Base-by-base conservation (phyloP, 2,888 invertebrate species). In the Tetropium fuscum region DNA sequence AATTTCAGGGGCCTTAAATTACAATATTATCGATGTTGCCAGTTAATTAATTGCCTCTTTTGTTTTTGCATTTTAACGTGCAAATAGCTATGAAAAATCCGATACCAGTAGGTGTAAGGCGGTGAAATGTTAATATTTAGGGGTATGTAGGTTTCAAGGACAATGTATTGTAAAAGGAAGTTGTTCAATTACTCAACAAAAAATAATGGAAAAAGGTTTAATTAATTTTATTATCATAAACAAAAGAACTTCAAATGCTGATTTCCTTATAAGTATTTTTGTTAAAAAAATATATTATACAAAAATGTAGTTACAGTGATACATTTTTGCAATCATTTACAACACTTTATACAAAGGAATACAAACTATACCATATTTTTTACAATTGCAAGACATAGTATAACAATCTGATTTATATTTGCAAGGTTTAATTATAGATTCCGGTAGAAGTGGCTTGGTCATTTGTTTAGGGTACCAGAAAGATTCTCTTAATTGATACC, bases 321-420 rank as follows among this genome's bases (percentile, higher is more conserved):
- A n/a, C n/a, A n/a, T n/a, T n/a, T 43, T 18, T 19, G 22, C 43
- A 40, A 3, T 40, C 8, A 8, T 40, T 11, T 15, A 15, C 16
- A 8, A 40, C 16, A 8, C 36, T 16, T 36, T 36, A 8, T 18
- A 11, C 49, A 32, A 48, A 30, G 16, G 3, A 18, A 48, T 45
- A 18, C 10, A 18, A 34, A 22, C 3, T 22, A 22, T 22, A 22
- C 22, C 7, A 22, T 7, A 49, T 49, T 49, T 49, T 38, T 51
- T 40, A 38, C 51, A 51, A 49, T 15, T 16, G n/a, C 49, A 49
- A 36, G 49, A 25, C 51, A 40, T 51, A 38, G 40, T 51, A 25
- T 25, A 15, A 27, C 25, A 40, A 25, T 27, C 36, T 38, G 49
- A n/a, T 36, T 16, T 38, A 49, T 36, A 40, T 38, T 22, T 38